Percentiles rank a stretch among this genome's conserved stretches.
Evolutionary conservation across 2,113 vertebrate genomes (phyloP).

Genomic region (Irena cyanogastra): DNA sequence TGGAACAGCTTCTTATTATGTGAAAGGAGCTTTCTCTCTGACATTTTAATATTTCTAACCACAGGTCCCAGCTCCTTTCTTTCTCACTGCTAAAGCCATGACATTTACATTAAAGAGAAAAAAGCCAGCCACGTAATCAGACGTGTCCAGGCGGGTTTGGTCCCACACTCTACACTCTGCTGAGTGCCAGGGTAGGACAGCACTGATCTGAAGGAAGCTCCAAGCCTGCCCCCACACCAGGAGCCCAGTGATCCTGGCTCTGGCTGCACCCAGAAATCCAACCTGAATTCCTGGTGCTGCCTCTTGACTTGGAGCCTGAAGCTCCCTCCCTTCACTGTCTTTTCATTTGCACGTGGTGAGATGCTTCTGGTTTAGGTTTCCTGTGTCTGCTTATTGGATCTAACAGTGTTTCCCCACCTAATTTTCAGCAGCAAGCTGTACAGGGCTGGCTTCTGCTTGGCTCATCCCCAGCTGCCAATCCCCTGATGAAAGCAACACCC

Average conservation of each 20-base stretch:
- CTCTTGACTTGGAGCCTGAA: not conserved
- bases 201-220: too few species aligned
- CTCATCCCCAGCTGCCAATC: not conserved
- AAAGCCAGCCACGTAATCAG: not conserved
- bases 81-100: not conserved
- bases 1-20: not conserved
- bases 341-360: not conserved
- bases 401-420: not conserved
- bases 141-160: not conserved
- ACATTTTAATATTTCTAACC: not conserved
- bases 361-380: not conserved
- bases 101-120: not conserved
- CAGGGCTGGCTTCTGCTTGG: not conserved
- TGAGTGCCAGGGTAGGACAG: not conserved
- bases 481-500: not conserved
- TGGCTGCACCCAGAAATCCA: too few species aligned
- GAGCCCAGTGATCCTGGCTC: not conserved
- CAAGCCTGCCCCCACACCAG: not conserved
- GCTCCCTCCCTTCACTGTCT: not conserved
- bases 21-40: not conserved
- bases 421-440: not conserved
- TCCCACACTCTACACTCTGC: accelerated
- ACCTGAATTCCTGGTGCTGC: accelerated
- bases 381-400: not conserved
- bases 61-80: not conserved